These are phyloP conservation scores for Ahaetulla prasina DNA, from an alignment of 2,113 vertebrate genomes.

Conservation along the genomic window DNA sequence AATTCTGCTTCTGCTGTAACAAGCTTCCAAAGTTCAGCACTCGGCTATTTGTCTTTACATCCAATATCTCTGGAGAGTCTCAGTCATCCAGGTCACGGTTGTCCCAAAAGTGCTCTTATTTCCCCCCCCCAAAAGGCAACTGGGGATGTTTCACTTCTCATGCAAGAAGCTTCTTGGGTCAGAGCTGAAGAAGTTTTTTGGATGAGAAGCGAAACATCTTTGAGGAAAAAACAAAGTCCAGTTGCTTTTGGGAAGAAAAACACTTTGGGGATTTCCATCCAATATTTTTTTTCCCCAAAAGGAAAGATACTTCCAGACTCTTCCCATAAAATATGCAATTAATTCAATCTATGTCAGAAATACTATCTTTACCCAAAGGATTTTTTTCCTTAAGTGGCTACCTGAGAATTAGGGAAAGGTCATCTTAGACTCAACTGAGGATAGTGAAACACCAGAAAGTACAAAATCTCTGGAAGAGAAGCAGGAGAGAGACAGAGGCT, in stretches of 20 bases:
- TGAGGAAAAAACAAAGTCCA: background rate
- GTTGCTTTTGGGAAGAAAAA: background rate
- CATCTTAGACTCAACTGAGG: background rate
- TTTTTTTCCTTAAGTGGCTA: background rate
- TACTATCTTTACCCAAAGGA: background rate
- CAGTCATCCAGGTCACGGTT: background rate
- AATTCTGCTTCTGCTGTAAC: background rate
- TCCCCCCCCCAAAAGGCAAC: background rate
- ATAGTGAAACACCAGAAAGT: background rate
- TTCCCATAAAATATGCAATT: background rate
- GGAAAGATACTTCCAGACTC: background rate
- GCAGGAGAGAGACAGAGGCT: background rate
- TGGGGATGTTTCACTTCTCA: background rate
- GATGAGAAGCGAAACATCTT: background rate
- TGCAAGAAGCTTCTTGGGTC: background rate
- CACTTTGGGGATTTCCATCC: background rate
- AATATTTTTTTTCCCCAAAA: background rate
- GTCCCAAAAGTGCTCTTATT: background rate
- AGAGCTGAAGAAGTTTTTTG: background rate
- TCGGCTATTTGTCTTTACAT: background rate
- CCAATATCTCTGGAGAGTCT: background rate
- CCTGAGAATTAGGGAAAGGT: background rate
- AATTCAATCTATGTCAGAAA: background rate
- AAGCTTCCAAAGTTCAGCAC: background rate
- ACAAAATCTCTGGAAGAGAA: background rate